Evolutionary conservation across 2,888 invertebrate genomes (phyloP).

Genomic region (Thera britannica): DNA sequence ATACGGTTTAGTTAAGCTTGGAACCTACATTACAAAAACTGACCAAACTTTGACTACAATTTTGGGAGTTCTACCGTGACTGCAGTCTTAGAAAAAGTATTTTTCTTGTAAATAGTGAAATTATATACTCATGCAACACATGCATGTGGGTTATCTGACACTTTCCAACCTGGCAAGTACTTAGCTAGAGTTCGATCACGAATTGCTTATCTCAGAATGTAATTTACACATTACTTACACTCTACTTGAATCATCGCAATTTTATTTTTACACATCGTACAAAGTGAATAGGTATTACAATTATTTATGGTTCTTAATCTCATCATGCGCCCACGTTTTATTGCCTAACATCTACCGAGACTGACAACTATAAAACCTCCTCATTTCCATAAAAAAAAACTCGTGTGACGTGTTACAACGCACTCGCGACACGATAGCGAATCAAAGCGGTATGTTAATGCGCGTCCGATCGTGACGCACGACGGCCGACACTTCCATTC

Average conservation of each 20-base stretch:
- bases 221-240: background rate
- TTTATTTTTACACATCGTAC: conserved; percentile 8
- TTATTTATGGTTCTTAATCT: background rate
- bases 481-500: conserved; percentile 71
- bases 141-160: background rate
- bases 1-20: conserved; percentile 1
- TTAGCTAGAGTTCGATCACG: background rate
- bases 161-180: background rate
- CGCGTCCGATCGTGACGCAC: conserved; percentile 82
- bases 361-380: conserved; percentile 31
- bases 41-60: background rate
- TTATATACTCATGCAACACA: background rate
- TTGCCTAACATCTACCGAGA: conserved; percentile 44
- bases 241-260: background rate
- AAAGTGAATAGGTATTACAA: background rate
- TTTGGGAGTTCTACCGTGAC: background rate
- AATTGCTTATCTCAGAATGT: background rate
- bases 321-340: conserved; percentile 46
- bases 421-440: conserved; percentile 61
- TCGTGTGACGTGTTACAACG: conserved; percentile 36
- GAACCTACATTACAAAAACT: background rate
- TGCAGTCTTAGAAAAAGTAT: background rate
- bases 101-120: background rate
- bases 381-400: conserved; percentile 34
- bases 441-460: conserved; percentile 79